Conservation (phyloP, 2,888 invertebrate species). For the Anaspis maculata region DNA sequence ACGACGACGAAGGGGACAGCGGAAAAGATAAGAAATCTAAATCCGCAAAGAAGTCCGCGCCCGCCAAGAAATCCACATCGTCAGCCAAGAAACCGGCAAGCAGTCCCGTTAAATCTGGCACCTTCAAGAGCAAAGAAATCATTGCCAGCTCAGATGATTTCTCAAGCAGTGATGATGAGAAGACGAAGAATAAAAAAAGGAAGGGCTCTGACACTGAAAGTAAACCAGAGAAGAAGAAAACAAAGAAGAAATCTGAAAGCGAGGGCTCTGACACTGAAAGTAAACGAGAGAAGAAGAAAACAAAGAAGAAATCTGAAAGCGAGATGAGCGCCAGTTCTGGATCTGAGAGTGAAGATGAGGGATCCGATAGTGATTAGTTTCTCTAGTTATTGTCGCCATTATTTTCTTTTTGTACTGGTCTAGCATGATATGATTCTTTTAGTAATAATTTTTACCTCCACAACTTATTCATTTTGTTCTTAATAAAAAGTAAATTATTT, state of each 20-base stretch:
- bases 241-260: slow-evolving; percentile 23
- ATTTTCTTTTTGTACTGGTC: no score
- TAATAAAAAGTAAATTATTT: no score
- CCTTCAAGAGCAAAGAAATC: slow-evolving; percentile 89
- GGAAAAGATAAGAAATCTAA: slow-evolving; percentile 20
- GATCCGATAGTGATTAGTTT: slow-evolving; percentile 27
- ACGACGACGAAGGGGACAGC: slow-evolving; percentile 27
- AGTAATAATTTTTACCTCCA: no score
- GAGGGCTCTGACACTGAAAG: slow-evolving; percentile 42
- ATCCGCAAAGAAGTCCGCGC: slow-evolving; percentile 10
- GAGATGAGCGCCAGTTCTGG: no score
- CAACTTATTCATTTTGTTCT: no score
- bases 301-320: slow-evolving; percentile 26
- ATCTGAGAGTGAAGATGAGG: slow-evolving; percentile 43
- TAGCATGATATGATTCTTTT: no score
- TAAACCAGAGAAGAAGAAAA: slow-evolving; percentile 56
- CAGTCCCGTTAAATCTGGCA: slow-evolving; percentile 42
- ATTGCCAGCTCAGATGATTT: slow-evolving; percentile 75
- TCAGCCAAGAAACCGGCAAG: no score
- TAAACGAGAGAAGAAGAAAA: slow-evolving; percentile 56
- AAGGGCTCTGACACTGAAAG: slow-evolving; percentile 42
- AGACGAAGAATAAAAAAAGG: slow-evolving; percentile 26
- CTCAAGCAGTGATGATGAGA: slow-evolving; percentile 49
- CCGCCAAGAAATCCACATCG: slow-evolving; percentile 30
- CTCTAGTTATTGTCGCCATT: no score